These are phyloP conservation scores for Acrocephalus arundinaceus DNA, from an alignment of 2,113 vertebrate genomes.

Conservation along the genomic window DNA sequence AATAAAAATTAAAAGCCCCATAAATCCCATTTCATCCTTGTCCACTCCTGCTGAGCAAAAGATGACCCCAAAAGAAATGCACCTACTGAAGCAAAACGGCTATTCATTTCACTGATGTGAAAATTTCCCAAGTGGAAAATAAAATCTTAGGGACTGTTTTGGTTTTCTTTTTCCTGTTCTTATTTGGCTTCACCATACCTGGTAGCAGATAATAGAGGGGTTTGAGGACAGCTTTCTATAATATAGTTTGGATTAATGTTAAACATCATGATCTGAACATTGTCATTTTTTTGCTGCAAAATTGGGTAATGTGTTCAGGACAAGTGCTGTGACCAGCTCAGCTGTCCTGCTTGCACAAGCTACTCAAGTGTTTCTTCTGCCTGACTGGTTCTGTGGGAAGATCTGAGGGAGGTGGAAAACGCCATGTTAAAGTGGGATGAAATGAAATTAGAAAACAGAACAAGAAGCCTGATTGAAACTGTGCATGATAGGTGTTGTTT, in stretches of 20 bases:
- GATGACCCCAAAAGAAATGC: slow-evolving; percentile 27
- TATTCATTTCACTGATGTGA: neutral
- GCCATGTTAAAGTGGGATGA: slow-evolving; percentile 3
- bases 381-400: neutral
- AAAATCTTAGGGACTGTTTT: neutral
- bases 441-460: slow-evolving; percentile 48
- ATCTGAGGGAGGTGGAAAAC: slow-evolving; percentile 28
- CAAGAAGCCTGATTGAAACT: neutral
- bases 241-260: neutral
- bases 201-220: neutral
- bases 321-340: neutral
- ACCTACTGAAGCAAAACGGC: slow-evolving; percentile 1
- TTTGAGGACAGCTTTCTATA: neutral
- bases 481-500: slow-evolving; percentile 26
- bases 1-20: slow-evolving; percentile 22
- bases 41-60: slow-evolving; percentile 10
- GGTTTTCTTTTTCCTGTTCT: neutral
- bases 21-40: slow-evolving; percentile 37
- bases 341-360: neutral
- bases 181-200: neutral
- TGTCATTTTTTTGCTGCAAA: neutral
- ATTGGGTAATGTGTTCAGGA: neutral
- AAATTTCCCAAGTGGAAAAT: neutral
- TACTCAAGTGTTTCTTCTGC: neutral
- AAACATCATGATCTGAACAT: neutral